phyloP scores from a whole-genome alignment of 2,113 vertebrate genomes.

The Raja brachyura region DNA sequence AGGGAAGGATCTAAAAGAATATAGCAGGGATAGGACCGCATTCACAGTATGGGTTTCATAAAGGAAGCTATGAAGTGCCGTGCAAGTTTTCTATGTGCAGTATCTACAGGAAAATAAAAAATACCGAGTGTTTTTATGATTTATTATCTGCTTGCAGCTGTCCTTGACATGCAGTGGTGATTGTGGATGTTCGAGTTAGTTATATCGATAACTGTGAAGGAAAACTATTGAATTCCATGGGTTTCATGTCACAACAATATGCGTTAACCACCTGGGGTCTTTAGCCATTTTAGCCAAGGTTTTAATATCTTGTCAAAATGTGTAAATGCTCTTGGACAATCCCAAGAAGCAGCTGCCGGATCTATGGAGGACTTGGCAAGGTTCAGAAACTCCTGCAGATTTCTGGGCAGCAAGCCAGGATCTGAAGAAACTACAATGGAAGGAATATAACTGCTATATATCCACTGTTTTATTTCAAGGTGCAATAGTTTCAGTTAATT shows the following conservation, averaged over 20 bases:
- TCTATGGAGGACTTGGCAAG: background rate
- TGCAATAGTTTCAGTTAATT: background rate
- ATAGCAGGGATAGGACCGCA: background rate
- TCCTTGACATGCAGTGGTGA: background rate
- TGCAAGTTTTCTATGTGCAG: background rate
- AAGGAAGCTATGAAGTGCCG: background rate
- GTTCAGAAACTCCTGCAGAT: background rate
- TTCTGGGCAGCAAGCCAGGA: background rate
- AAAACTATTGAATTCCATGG: background rate
- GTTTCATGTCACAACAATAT: background rate
- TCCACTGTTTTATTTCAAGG: background rate
- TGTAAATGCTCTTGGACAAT: background rate
- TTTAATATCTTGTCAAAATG: slow-evolving; percentile 13
- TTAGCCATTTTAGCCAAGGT: background rate
- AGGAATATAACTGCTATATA: background rate
- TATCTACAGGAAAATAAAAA: background rate
- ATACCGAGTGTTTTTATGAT: background rate
- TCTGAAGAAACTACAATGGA: background rate
- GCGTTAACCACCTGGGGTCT: background rate
- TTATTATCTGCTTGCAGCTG: background rate
- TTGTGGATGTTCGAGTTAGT: background rate
- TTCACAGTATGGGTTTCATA: background rate
- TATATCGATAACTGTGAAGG: background rate
- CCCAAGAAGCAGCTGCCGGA: background rate
- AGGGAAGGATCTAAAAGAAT: background rate